Conservation (phyloP, 2,888 invertebrate genomes). For the Ganaspis brasiliensis region DNA sequence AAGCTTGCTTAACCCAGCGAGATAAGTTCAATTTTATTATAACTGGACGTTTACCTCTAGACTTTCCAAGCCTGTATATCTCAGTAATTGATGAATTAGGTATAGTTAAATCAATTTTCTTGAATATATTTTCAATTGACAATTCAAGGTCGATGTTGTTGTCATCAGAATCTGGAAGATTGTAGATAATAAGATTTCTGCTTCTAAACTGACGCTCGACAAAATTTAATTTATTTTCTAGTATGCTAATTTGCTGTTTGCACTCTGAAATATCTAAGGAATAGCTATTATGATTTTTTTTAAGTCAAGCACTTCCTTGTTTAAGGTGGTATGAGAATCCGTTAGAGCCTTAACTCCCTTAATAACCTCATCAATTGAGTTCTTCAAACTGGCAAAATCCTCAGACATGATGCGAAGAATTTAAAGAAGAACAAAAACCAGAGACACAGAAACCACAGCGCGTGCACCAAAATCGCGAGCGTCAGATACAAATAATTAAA, state of each 20-base stretch:
- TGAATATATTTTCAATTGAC: background rate
- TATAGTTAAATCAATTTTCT: background rate
- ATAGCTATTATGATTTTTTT: background rate
- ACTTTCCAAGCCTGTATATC: background rate
- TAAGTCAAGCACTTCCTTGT: background rate
- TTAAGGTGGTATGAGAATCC: background rate
- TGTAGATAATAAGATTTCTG: background rate
- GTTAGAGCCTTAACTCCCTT: background rate
- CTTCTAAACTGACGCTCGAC: background rate
- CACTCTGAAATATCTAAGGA: background rate
- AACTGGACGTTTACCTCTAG: background rate
- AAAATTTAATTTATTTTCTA: background rate
- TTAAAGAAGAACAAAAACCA: background rate
- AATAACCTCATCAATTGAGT: background rate
- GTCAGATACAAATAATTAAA: too few relatives aligned
- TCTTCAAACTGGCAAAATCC: background rate
- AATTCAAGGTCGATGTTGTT: background rate
- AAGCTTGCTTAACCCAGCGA: background rate
- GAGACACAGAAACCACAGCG: too few relatives aligned
- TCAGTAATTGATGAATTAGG: background rate
- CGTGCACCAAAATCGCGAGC: too few relatives aligned
- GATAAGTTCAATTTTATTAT: background rate
- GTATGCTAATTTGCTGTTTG: background rate
- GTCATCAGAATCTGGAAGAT: background rate
- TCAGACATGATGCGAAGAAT: background rate